Evolutionary conservation across 2,888 invertebrate species (phyloP).

Genomic region (Fragum whitleyi): DNA sequence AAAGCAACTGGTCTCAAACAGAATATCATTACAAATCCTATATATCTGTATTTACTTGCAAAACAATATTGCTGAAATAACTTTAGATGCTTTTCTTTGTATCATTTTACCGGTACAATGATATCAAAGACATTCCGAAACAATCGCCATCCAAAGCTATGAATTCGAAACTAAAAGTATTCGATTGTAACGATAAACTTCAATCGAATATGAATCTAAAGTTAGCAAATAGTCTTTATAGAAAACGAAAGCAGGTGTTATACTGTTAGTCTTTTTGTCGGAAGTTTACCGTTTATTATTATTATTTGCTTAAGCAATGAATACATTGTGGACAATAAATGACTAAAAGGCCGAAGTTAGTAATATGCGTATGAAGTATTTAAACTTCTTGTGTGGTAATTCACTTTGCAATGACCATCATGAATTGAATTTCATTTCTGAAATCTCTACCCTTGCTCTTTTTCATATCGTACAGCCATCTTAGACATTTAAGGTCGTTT

Average conservation of each 20-base stretch:
- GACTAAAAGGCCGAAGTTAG: too few species aligned
- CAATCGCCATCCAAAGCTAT: background rate
- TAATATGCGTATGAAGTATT: too few species aligned
- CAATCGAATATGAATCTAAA: background rate
- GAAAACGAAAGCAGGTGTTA: background rate
- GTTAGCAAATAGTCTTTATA: background rate
- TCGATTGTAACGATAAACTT: background rate
- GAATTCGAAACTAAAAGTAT: background rate
- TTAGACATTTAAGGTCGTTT: too few species aligned
- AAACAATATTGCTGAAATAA: too few species aligned
- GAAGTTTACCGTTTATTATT: constrained; percentile 4
- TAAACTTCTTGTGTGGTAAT: background rate
- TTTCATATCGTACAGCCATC: too few species aligned
- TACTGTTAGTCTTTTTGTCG: background rate
- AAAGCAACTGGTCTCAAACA: too few species aligned
- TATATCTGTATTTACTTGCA: too few species aligned
- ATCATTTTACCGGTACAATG: background rate
- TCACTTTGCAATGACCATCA: too few species aligned
- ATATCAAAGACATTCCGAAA: background rate
- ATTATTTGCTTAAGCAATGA: background rate
- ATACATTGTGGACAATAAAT: background rate
- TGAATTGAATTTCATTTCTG: too few species aligned
- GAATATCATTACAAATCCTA: too few species aligned
- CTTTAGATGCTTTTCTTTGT: too few species aligned
- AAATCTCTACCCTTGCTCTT: too few species aligned